These are phyloP conservation scores for Pedicia rivosa DNA, from an alignment of 2,888 invertebrate genomes.

Conservation along the genomic window DNA sequence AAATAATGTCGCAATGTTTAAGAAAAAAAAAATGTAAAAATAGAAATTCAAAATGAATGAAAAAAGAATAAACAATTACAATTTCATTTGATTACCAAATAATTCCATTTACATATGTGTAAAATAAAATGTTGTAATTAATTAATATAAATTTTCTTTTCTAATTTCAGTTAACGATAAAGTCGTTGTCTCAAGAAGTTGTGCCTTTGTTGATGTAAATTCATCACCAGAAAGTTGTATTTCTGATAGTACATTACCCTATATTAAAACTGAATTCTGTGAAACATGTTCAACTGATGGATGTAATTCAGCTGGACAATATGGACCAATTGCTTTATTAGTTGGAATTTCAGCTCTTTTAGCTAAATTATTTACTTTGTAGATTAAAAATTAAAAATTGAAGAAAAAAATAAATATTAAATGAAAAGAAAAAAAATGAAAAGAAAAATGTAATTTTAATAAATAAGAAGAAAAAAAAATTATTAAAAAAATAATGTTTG, in stretches of 20 bases:
- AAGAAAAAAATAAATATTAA: no score
- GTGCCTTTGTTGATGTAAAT: constrained; percentile 28
- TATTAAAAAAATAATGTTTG: no score
- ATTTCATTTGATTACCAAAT: no score
- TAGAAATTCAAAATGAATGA: no score
- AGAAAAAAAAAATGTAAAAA: no score
- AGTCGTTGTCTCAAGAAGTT: constrained; percentile 27
- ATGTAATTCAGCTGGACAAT: constrained; percentile 23
- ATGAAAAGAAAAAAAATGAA: no score
- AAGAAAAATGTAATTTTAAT: no score
- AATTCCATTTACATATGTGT: no score
- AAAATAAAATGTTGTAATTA: no score
- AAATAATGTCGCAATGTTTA: no score
- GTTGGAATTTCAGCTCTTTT: constrained; percentile 13
- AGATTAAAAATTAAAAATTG: constrained; percentile 1
- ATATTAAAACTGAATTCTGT: constrained; percentile 28
- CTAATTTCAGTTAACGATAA: constrained; percentile 28
- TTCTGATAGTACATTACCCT: constrained; percentile 26
- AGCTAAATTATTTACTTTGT: constrained; percentile 9
- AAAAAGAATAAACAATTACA: no score
- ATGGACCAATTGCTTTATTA: constrained; percentile 18
- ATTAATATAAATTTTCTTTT: constrained; percentile 6
- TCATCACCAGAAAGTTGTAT: constrained; percentile 27
- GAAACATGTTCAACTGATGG: constrained; percentile 29
- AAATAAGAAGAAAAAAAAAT: no score